These are phyloP conservation scores for Tipula helvola DNA, from an alignment of 2,888 invertebrate genomes.

Conservation along the genomic window DNA sequence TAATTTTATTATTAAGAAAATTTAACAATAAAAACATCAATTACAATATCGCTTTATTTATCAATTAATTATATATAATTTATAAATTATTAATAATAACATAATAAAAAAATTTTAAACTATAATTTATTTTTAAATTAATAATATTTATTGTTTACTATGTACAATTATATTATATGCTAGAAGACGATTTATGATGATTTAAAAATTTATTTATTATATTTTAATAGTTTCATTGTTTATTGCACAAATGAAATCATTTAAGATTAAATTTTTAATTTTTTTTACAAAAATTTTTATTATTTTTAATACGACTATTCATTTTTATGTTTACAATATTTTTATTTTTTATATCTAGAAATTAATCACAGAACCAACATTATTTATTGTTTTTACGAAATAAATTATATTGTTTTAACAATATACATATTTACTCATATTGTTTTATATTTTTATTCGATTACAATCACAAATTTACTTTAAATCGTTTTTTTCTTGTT, in stretches of 20 bases:
- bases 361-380: not conserved
- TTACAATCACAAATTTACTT: not conserved
- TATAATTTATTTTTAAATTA: not conserved
- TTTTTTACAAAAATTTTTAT: not conserved
- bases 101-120: not conserved
- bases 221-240: not conserved
- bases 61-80: not conserved
- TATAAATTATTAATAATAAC: not conserved
- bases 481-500: not conserved
- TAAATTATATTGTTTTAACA: not conserved
- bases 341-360: not conserved
- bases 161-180: not conserved
- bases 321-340: not conserved
- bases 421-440: not conserved
- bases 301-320: not conserved
- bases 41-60: not conserved
- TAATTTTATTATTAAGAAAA: not conserved
- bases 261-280: not conserved
- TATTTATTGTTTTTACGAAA: not conserved
- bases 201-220: not conserved
- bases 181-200: not conserved
- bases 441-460: not conserved
- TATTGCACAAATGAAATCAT: not conserved
- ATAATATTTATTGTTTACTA: not conserved
- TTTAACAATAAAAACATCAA: slow-evolving; percentile 4